Evolutionary conservation across 2,797 vertebrate species (phyloP).

Genomic region (Onychomys leucogaster): DNA sequence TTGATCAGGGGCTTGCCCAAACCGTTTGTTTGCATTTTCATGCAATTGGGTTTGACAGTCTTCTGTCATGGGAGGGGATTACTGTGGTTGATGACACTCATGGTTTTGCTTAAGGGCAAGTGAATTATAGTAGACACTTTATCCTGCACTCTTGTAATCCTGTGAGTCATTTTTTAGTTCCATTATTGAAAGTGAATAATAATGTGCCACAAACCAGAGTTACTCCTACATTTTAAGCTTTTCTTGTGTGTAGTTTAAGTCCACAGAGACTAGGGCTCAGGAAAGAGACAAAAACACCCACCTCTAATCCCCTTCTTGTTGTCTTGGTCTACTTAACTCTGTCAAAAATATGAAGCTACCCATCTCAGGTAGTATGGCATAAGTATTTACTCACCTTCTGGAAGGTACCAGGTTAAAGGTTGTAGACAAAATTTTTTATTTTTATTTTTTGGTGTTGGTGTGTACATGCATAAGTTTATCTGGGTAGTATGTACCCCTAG

Average conservation of each 20-base stretch:
- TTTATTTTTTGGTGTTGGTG: neutral
- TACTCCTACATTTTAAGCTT: constrained; percentile 67
- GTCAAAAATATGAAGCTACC: constrained; percentile 74
- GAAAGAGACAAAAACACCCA: constrained; percentile 77
- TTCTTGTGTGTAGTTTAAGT: constrained; percentile 68
- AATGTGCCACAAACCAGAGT: constrained; percentile 68
- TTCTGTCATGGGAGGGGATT: constrained; percentile 77
- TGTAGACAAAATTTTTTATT: neutral
- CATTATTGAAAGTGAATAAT: constrained; percentile 83
- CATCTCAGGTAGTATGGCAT: constrained; percentile 56
- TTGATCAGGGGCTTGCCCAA: constrained; percentile 79
- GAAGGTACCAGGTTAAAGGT: constrained; percentile 45
- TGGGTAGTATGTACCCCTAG: neutral
- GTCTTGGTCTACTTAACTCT: constrained; percentile 66
- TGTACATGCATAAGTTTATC: constrained; percentile 15
- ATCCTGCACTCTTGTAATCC: constrained; percentile 71
- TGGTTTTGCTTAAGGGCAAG: constrained; percentile 81
- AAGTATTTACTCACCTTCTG: constrained; percentile 72
- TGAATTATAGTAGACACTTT: constrained; percentile 82
- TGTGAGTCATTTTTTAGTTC: constrained; percentile 74
- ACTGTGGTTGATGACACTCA: constrained; percentile 38
- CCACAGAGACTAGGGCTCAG: constrained; percentile 59
- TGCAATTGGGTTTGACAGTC: constrained; percentile 74
- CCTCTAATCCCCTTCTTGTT: constrained; percentile 68
- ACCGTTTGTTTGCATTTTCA: constrained; percentile 62